These are phyloP conservation scores for Melinaea marsaeus DNA, from an alignment of 2,888 invertebrate species.

Conservation along the genomic window DNA sequence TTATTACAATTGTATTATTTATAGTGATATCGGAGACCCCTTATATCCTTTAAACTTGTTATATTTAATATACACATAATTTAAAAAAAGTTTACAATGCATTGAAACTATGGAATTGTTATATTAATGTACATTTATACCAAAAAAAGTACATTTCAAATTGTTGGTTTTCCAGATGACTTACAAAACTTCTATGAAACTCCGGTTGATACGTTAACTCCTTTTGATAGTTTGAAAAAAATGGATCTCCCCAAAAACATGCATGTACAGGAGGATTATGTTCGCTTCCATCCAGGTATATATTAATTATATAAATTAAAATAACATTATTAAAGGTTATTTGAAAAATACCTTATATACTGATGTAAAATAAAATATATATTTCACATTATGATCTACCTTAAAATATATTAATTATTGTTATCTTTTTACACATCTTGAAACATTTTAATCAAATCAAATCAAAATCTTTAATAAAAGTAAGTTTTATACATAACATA, in stretches of 20 bases:
- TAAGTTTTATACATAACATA: too few species aligned
- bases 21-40: background rate
- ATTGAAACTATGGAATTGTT: too few species aligned
- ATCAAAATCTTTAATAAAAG: too few species aligned
- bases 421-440: too few species aligned
- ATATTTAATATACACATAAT: too few species aligned
- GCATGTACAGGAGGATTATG: conserved; percentile 88
- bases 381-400: too few species aligned
- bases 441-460: too few species aligned
- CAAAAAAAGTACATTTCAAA: background rate
- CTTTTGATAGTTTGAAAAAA: conserved; percentile 83
- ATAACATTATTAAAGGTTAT: background rate
- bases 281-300: conserved; percentile 89
- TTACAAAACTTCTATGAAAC: conserved; percentile 84
- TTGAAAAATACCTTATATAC: background rate
- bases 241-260: conserved; percentile 91
- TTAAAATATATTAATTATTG: too few species aligned
- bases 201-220: conserved; percentile 82
- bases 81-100: too few species aligned
- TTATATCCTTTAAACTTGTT: too few species aligned
- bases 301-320: background rate
- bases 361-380: background rate
- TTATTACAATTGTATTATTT: background rate
- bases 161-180: conserved; percentile 73
- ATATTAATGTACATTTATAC: too few species aligned